A percentile compares a stretch with the other conserved stretches of the same genome.
Evolutionary conservation across 1,140 invertebrate species (phyloP).

Genomic region (Acromyrmex heyeri): DNA sequence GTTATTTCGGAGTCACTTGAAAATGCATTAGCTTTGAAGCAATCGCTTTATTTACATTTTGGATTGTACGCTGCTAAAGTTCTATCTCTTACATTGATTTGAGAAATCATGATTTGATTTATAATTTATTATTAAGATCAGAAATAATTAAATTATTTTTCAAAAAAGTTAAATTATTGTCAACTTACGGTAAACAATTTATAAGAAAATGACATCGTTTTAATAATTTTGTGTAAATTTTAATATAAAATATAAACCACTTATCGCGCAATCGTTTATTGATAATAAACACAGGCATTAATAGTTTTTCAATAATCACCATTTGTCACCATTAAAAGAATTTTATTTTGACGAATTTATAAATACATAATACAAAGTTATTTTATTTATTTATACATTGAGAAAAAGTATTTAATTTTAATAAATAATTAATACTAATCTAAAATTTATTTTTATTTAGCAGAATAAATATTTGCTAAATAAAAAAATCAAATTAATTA

Average conservation of each 20-base stretch:
- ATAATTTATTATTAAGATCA: neutral
- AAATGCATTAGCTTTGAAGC: neutral
- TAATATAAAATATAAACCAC: neutral
- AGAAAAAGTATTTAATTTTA: too few relatives aligned
- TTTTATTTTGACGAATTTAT: slow-evolving; percentile 7
- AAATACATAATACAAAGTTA: neutral
- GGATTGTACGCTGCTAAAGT: neutral
- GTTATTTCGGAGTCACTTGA: neutral
- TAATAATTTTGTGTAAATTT: neutral
- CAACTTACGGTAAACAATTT: neutral
- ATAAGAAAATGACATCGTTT: slow-evolving; percentile 47
- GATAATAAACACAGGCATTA: neutral
- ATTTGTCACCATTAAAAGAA: neutral
- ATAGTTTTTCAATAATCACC: neutral
- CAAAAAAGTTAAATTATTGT: too few relatives aligned
- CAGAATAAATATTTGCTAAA: too few relatives aligned
- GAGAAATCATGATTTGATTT: slow-evolving; percentile 22
- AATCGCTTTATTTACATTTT: slow-evolving; percentile 45
- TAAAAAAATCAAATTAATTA: too few relatives aligned
- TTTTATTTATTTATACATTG: too few relatives aligned
- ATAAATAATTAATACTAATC: too few relatives aligned
- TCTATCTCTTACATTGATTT: slow-evolving; percentile 20
- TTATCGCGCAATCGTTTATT: slow-evolving; percentile 1
- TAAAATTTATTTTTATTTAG: too few relatives aligned
- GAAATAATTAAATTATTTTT: neutral